Base-by-base conservation (phyloP, 2,888 invertebrate species). In the Microplitis manilae region DNA sequence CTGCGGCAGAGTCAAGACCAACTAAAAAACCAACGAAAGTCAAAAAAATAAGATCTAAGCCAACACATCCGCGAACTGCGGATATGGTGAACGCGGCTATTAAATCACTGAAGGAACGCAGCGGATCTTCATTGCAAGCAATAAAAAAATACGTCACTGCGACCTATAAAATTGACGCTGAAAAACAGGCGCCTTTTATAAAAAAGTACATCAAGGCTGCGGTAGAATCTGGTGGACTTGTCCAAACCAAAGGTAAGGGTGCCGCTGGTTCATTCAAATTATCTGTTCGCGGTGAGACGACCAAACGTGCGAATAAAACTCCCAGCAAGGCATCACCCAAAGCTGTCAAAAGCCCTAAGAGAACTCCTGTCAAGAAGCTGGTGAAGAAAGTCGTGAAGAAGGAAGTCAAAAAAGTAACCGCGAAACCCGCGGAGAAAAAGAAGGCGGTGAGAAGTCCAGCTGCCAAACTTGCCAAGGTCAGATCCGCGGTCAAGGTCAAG, bases 71-170 rank as follows among this genome's bases (percentile, higher is more conserved):
- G 1, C 90, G 90, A 61, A 91, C 91, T 1, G 85, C 91, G 5
- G 89, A 90, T 30, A 92, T 94, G 93, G 93, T 94, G 0, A 91
- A 91, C 82, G 90, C 87, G 60, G 93, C 94, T 0, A 91, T 93
- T 71, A 89, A 88, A 77, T 87, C 89, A 71, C 86, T 93, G 69
- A 91, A 92, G 83, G 92, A 92, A 84, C 90, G 92, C 62, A 91
- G 91, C 77, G 94, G 94, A 38, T 93, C 93, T 0, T 93, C 93
- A 1, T 84, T 88, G 82, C 90, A 87, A 86, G 92, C 92, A 4
- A 93, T 94, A 86, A 94, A 93, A 87, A 94, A 93, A 85, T 94
- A 92, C 88, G 91, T 94, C 78, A 88, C 91, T 6, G 90, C 91
- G 41, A 92, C 91, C 77, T 93, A 93, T 91, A 92, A 92, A 80